Conservation (phyloP, 2,797 vertebrate genomes). For the Adrianichthys oophorus region DNA sequence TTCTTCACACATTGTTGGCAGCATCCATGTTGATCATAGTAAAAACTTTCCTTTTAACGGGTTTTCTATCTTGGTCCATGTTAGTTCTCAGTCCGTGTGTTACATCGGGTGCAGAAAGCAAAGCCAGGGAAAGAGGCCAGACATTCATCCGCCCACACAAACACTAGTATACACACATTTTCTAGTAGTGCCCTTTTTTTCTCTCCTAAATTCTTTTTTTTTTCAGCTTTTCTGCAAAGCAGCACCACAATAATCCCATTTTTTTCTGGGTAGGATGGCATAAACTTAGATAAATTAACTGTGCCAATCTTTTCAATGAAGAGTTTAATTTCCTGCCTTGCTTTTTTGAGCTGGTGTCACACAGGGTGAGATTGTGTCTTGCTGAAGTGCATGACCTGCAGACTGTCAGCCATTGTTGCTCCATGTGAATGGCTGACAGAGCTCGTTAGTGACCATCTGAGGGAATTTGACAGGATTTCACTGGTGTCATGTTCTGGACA, state of each 20-base stretch:
- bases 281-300: conserved; percentile 34
- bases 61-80: conserved; percentile 55
- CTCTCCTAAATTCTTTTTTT: conserved; percentile 67
- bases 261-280: conserved; percentile 14
- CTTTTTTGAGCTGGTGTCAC: conserved; percentile 19
- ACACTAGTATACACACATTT: conserved; percentile 16
- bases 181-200: conserved; percentile 60
- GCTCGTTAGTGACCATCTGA: conserved; percentile 41
- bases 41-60: conserved; percentile 33
- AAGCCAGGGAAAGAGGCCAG: conserved; percentile 69
- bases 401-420: conserved; percentile 64
- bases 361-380: conserved; percentile 29
- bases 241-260: conserved; percentile 34
- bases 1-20: conserved; percentile 16
- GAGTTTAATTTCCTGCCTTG: conserved; percentile 27
- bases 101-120: conserved; percentile 48
- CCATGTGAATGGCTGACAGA: conserved; percentile 53
- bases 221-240: conserved; percentile 38
- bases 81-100: conserved; percentile 51
- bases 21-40: conserved; percentile 32
- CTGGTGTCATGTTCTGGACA: conserved; percentile 54
- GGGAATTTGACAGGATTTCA: conserved; percentile 51
- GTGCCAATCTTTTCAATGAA: conserved; percentile 19
- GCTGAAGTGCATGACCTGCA: conserved; percentile 59
- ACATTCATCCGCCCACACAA: conserved; percentile 59